Evolutionary conservation across 2,797 vertebrate genomes (phyloP).

Genomic region (Gallinago stenura): DNA sequence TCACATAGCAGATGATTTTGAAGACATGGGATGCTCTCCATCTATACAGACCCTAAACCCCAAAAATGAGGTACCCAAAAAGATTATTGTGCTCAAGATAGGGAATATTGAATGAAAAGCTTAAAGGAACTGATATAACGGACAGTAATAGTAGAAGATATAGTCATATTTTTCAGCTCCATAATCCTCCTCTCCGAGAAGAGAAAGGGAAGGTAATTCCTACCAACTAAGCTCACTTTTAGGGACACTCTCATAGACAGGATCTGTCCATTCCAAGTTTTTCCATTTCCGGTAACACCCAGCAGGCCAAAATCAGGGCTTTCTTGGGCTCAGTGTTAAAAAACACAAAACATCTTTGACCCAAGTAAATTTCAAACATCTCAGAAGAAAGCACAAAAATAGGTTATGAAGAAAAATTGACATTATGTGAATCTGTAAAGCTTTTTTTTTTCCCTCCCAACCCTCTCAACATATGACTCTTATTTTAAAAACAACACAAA

Average conservation of each 20-base stretch:
- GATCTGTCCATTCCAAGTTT: background rate
- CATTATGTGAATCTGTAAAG: background rate
- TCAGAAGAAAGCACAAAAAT: background rate
- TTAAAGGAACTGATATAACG: background rate
- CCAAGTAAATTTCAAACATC: background rate
- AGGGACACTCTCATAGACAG: background rate
- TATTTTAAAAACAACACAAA: background rate
- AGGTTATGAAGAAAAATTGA: background rate
- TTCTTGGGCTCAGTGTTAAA: background rate
- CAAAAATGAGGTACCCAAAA: background rate
- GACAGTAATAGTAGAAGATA: background rate
- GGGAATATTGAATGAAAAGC: background rate
- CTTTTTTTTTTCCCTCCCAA: background rate
- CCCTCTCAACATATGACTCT: constrained; percentile 5
- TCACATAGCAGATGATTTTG: background rate
- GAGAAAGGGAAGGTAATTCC: background rate
- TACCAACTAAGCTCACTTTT: background rate
- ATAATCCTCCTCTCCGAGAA: background rate
- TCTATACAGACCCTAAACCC: background rate
- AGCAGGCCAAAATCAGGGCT: background rate
- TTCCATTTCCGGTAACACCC: background rate
- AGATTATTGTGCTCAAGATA: background rate
- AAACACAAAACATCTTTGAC: background rate
- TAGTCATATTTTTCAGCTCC: background rate
- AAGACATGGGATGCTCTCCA: background rate